Percentiles rank a stretch among this genome's conserved stretches.
Conservation (phyloP, 2,113 vertebrate genomes). For the Acrocephalus kingi region DNA sequence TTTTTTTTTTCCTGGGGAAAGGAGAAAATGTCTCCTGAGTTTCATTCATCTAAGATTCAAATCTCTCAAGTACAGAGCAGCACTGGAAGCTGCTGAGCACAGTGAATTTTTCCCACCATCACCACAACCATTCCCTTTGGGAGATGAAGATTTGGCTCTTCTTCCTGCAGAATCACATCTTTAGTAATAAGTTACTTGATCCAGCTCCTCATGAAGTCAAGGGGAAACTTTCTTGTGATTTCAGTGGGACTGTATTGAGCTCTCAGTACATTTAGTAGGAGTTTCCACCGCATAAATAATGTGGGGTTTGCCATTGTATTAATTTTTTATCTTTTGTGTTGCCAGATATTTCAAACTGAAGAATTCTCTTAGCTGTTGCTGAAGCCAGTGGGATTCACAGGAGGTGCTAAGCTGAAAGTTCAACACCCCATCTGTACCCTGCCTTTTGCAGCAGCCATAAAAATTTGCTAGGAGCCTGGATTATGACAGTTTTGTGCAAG, state of each 20-base stretch:
- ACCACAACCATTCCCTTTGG: background rate
- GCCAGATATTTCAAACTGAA: background rate
- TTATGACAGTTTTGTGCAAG: conserved; percentile 42
- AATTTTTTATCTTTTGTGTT: background rate
- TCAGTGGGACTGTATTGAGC: background rate
- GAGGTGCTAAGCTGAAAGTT: conserved; percentile 7
- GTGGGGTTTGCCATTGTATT: background rate
- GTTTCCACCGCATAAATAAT: background rate
- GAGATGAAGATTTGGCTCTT: background rate
- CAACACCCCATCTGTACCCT: conserved; percentile 10
- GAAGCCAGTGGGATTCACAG: conserved; percentile 20
- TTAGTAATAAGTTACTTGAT: background rate
- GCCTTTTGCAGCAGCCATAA: conserved; percentile 20
- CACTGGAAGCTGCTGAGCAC: background rate
- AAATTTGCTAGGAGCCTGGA: conserved; percentile 29
- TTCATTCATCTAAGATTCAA: conserved; percentile 6
- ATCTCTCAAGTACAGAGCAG: background rate
- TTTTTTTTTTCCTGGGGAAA: background rate
- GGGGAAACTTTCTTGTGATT: background rate
- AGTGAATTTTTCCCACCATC: background rate
- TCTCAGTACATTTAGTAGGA: background rate
- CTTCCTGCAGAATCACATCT: background rate
- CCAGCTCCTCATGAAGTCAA: background rate
- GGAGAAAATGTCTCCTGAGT: background rate
- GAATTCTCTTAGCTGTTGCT: background rate